Conservation (phyloP, 2,113 vertebrate species). For the Pitta sordida region DNA sequence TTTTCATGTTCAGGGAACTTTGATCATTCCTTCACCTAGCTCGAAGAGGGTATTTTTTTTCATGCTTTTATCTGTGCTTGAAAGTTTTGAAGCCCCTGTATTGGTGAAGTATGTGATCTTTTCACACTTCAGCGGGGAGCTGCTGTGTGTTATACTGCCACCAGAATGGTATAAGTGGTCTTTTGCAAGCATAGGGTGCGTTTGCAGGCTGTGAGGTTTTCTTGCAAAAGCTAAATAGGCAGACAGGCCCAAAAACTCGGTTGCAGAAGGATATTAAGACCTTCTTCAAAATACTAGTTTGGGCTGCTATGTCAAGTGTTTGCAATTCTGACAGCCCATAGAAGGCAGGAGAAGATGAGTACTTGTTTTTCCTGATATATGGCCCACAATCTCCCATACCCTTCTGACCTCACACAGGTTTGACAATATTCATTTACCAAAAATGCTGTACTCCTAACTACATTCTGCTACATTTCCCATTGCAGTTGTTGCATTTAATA, state of each 20-base stretch:
- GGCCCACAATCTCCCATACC: neutral
- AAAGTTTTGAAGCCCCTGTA: neutral
- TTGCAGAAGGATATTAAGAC: neutral
- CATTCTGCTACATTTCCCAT: neutral
- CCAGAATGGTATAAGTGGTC: neutral
- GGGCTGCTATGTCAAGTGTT: neutral
- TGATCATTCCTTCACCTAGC: slow-evolving; percentile 42
- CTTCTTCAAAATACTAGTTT: neutral
- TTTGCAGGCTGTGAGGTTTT: neutral
- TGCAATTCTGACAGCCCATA: neutral
- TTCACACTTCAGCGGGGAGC: neutral
- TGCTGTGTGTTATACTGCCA: neutral
- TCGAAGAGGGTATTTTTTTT: neutral
- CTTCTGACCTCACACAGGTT: neutral
- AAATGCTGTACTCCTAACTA: neutral
- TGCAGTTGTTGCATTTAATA: neutral
- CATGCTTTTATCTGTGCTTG: slow-evolving; percentile 28
- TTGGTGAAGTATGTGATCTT: slow-evolving; percentile 17
- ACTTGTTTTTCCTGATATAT: neutral
- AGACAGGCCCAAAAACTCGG: neutral
- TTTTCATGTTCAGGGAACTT: slow-evolving; percentile 33
- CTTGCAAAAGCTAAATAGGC: neutral
- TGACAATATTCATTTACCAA: neutral
- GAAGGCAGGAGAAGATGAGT: neutral
- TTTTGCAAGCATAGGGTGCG: neutral